Percentiles rank a stretch among this genome's conserved stretches.
These are phyloP conservation scores for Mimumesa dahlbomi DNA, from an alignment of 2,888 invertebrate genomes.

Conservation along the genomic window DNA sequence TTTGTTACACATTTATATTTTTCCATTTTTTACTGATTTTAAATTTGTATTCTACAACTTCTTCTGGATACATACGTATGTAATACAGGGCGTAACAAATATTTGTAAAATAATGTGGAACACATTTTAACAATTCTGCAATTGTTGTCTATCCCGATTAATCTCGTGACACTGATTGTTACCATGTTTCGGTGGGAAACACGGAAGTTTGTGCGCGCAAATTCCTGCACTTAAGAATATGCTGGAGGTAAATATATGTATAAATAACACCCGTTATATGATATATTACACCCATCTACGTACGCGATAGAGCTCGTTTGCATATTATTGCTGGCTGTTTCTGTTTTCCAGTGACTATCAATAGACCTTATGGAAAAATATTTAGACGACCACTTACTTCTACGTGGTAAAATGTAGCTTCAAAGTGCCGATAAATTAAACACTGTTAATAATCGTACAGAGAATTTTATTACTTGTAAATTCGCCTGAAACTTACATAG, in stretches of 20 bases:
- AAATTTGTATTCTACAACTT: too few species aligned
- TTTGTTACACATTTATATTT: too few species aligned
- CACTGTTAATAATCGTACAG: neutral
- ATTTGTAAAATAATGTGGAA: too few species aligned
- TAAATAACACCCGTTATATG: too few species aligned
- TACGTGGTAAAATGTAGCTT: neutral
- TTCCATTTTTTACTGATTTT: too few species aligned
- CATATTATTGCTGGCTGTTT: neutral
- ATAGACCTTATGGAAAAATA: constrained; percentile 7
- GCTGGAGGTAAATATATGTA: too few species aligned
- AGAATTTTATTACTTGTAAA: too few species aligned
- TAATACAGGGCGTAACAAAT: too few species aligned
- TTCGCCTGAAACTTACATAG: too few species aligned
- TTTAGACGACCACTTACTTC: neutral
- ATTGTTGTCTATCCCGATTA: neutral
- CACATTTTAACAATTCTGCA: neutral
- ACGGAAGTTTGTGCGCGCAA: neutral
- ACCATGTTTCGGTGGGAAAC: neutral
- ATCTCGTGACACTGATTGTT: neutral
- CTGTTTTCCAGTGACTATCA: constrained; percentile 5
- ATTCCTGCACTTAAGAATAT: neutral
- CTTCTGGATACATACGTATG: too few species aligned
- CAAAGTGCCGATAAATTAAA: neutral
- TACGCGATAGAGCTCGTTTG: neutral
- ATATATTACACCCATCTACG: neutral